phyloP scores from a whole-genome alignment of 2,113 vertebrate genomes.

The human (Homo sapiens) region GRCh38 chr7:151797001-151797500 shows the following conservation, averaged over 20 bases:
- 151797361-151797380: neutral
- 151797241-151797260: fast-evolving
- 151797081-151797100: neutral
- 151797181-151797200: neutral
- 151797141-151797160: neutral
- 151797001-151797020: neutral
- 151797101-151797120: neutral
- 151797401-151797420: neutral
- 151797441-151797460: neutral
- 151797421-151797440: neutral
- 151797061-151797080: neutral
- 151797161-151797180: neutral
- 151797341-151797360: neutral
- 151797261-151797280: neutral
- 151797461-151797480: neutral
- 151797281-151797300: neutral
- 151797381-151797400: neutral
- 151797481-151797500: neutral
- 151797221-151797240: neutral
- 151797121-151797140: neutral
- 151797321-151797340: neutral
- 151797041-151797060: fast-evolving
- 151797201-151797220: fast-evolving
- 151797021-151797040: neutral
- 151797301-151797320: neutral